phyloP scores from a whole-genome alignment of 1,140 invertebrate species.

The Zaprionus ornatus region DNA sequence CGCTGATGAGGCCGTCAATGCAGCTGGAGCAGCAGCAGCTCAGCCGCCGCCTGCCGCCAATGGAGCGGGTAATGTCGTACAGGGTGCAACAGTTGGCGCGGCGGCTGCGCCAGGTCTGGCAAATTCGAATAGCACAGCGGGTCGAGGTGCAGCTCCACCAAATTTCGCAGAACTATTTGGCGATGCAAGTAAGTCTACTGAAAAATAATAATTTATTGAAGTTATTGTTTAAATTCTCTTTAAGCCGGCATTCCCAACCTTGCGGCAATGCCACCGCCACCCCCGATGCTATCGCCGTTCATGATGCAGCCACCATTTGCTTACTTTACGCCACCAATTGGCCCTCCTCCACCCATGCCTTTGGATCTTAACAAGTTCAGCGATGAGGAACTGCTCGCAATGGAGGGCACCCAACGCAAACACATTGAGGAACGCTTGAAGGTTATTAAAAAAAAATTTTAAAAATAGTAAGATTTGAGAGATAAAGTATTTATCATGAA shows the following conservation, averaged over 20 bases:
- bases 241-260: conserved; percentile 58
- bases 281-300: conserved; percentile 84
- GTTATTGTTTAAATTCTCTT: neutral
- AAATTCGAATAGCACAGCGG: conserved; percentile 28
- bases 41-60: conserved; percentile 51
- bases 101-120: conserved; percentile 12
- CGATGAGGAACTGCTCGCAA: conserved; percentile 91
- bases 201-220: neutral
- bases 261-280: conserved; percentile 39
- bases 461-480: neutral
- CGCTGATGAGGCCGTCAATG: conserved; percentile 76
- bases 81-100: conserved; percentile 4
- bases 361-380: conserved; percentile 90
- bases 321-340: conserved; percentile 83
- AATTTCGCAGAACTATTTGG: conserved; percentile 62
- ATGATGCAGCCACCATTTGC: conserved; percentile 85
- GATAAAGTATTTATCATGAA: neutral
- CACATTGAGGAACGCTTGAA: conserved; percentile 95
- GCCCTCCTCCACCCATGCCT: conserved; percentile 91
- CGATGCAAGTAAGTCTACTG: conserved; percentile 49
- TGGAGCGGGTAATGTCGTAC: conserved; percentile 1
- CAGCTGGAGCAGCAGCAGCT: conserved; percentile 30
- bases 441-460: conserved; percentile 70
- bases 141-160: conserved; percentile 26
- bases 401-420: conserved; percentile 95